Evolutionary conservation across 2,888 invertebrate species (phyloP), one percentile per base, ranked within the genome.

Genomic region (Schizaphis graminum): DNA sequence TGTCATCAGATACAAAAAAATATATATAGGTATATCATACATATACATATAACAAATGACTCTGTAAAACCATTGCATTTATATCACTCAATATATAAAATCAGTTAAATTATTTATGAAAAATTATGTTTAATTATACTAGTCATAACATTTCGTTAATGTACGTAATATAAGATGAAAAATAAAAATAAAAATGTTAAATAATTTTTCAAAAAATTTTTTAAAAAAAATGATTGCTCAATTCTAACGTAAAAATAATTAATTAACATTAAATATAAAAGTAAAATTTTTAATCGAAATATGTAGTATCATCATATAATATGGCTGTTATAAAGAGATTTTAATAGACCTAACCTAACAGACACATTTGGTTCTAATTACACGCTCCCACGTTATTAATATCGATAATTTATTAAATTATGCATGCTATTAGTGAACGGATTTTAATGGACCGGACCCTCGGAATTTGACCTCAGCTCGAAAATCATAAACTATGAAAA

Each of bases 381-480:
- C 53, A 26, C 24, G 77, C 35, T 91, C 47, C 49, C 41, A 56
- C 91, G 91, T 91, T 53, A 84, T 84, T 91, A 56, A 41, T 41
- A 41, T 56, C 41, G 53, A 56, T 91, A 84, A 91, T 91, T 84
- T 53, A 84, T 84, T 84, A 91, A 91, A 91, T 91, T 84, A 91
- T 53, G 91, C 89, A 57, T 41, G 44, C 89, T 57, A 56, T 89
- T 28, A 57, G 44, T 56, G 91, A 41, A 56, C 41, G 28, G 53
- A 91, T 41, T 35, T 91, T 84, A 91, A 91, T 84, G 53, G 91
- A 41, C 41, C 84, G 8, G 77, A 77, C 35, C 85, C 41, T 57
- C 24, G 47, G 47, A 57, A 91, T 53, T 91, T 84, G 91, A 91
- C 91, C 91, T 91, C 91, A 35, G 84, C 57, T 86, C 44, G 21